phyloP scores from a whole-genome alignment of 2,888 invertebrate genomes.

The Onchidella celtica region DNA sequence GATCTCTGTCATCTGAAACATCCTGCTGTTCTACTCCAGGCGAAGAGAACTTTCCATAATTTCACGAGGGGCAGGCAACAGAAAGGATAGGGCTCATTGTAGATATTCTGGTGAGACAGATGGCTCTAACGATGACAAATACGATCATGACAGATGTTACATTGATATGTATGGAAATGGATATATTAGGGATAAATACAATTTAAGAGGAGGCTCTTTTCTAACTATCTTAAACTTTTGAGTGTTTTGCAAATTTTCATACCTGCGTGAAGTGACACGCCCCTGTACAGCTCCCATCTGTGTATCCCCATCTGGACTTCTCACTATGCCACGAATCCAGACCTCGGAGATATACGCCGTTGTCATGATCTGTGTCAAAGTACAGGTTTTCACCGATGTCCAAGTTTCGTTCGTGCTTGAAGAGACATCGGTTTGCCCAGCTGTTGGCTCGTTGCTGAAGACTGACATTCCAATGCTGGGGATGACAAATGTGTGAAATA shows the following conservation, averaged over 20 bases:
- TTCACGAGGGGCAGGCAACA: too few species aligned
- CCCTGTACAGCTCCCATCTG: constrained; percentile 58
- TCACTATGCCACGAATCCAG: constrained; percentile 68
- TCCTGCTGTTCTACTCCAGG: too few species aligned
- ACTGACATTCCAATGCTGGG: constrained; percentile 61
- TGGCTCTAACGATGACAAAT: too few species aligned
- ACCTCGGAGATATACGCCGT: constrained; percentile 44
- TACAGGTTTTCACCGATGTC: constrained; percentile 69
- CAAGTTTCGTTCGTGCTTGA: constrained; percentile 63
- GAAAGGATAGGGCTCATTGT: too few species aligned
- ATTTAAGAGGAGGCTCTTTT: not conserved
- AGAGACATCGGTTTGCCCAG: constrained; percentile 66
- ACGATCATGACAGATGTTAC: too few species aligned
- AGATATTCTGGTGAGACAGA: too few species aligned
- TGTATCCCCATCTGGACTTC: constrained; percentile 60
- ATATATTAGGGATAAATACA: too few species aligned
- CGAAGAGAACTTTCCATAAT: too few species aligned
- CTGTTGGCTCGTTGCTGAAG: constrained; percentile 58
- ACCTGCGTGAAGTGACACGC: constrained; percentile 74
- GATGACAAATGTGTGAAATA: not conserved
- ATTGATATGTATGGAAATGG: not conserved
- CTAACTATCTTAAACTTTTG: too few species aligned
- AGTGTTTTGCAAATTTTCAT: too few species aligned
- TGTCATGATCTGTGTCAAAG: constrained; percentile 59
- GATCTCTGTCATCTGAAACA: too few species aligned